Evolutionary conservation across 1,140 invertebrate genomes (phyloP).

Genomic region (Conopomorpha cramerella): DNA sequence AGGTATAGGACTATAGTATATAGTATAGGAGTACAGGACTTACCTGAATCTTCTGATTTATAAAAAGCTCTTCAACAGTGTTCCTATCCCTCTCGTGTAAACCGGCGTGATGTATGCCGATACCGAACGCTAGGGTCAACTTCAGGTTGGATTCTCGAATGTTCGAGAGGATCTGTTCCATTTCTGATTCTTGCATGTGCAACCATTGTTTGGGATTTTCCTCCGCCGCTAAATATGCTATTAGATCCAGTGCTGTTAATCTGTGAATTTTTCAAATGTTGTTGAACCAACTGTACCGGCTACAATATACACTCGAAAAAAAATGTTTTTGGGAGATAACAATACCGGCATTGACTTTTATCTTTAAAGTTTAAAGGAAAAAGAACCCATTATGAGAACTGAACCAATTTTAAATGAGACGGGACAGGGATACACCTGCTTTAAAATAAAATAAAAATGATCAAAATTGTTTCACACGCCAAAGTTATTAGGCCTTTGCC

Average conservation of each 20-base stretch:
- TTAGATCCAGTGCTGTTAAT: constrained; percentile 94
- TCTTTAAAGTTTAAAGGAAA: too few species aligned
- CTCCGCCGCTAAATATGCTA: constrained; percentile 90
- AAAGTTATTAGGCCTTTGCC: too few species aligned
- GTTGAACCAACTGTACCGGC: too few species aligned
- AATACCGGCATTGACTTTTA: too few species aligned
- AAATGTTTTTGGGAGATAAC: too few species aligned
- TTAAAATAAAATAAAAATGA: too few species aligned
- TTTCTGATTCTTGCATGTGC: constrained; percentile 84
- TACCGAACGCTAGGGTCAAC: constrained; percentile 93
- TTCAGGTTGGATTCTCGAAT: constrained; percentile 92
- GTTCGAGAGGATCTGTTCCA: constrained; percentile 75
- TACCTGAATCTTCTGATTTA: constrained; percentile 96
- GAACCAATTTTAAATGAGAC: too few species aligned
- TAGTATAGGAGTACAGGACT: constrained; percentile 1
- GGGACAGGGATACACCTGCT: too few species aligned
- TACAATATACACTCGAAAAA: too few species aligned
- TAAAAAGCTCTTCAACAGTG: constrained; percentile 93
- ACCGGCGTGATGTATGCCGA: constrained; percentile 97
- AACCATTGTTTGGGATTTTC: constrained; percentile 95
- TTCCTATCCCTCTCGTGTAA: constrained; percentile 90
- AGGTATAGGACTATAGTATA: constrained; percentile 7
- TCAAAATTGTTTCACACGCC: too few species aligned
- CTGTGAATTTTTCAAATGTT: too few species aligned
- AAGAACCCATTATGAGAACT: too few species aligned